These are phyloP conservation scores for Cynopterus sphinx DNA, from an alignment of 2,797 vertebrate species.

Conservation along the genomic window DNA sequence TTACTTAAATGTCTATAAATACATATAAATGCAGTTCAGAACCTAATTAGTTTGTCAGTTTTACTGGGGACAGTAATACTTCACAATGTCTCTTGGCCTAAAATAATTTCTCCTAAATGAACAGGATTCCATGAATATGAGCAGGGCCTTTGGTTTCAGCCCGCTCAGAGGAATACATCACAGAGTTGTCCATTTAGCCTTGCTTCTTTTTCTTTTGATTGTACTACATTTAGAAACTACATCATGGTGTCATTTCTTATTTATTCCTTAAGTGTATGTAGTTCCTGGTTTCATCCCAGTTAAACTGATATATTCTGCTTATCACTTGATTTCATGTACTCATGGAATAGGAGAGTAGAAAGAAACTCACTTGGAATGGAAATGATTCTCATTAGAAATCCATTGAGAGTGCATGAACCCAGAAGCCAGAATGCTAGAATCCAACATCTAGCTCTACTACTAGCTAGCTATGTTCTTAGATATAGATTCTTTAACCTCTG, in stretches of 20 bases:
- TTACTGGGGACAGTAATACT: neutral
- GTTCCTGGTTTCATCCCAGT: constrained; percentile 5
- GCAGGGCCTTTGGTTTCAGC: neutral
- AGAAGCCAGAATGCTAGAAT: neutral
- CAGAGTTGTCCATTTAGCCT: neutral
- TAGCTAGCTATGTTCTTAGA: neutral
- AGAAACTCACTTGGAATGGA: constrained; percentile 9
- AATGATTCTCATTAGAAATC: constrained; percentile 29
- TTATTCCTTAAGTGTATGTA: neutral
- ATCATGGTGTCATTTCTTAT: neutral
- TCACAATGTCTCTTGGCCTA: neutral
- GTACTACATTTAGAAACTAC: neutral
- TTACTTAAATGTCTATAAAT: neutral
- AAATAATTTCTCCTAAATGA: neutral
- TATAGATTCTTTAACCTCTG: neutral
- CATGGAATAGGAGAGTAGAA: neutral
- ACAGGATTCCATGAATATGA: neutral
- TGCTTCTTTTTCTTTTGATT: constrained; percentile 9
- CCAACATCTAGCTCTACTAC: neutral
- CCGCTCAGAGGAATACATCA: neutral
- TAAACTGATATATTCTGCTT: neutral
- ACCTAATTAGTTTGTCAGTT: neutral
- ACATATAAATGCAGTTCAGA: constrained; percentile 11
- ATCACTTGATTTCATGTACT: neutral
- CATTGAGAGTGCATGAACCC: neutral